phyloP scores from a whole-genome alignment of 2,888 invertebrate species.

The Koerneria pararmatus region DNA sequence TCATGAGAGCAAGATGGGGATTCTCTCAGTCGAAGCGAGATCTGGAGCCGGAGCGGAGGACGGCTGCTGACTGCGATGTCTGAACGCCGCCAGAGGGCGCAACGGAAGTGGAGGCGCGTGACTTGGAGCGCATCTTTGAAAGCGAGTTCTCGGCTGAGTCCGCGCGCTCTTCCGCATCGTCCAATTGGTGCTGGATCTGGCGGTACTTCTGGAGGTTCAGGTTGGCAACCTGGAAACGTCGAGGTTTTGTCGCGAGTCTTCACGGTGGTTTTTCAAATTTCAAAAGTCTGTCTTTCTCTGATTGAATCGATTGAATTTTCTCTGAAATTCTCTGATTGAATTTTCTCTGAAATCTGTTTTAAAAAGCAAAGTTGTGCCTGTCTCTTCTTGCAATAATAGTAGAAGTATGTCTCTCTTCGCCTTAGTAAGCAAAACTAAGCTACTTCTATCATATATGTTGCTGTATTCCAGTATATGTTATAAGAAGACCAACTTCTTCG shows the following conservation, averaged over 20 bases:
- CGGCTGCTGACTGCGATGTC: conserved; percentile 52
- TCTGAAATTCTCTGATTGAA: neutral
- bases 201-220: conserved; percentile 65
- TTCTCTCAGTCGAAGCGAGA: conserved; percentile 32
- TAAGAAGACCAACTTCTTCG: conserved; percentile 22
- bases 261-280: no score
- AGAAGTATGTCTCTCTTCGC: no score
- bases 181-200: conserved; percentile 64
- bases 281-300: no score
- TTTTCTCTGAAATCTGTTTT: neutral
- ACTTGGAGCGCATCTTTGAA: conserved; percentile 61
- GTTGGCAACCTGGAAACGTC: conserved; percentile 61
- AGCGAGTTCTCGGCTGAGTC: conserved; percentile 63
- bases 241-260: no score
- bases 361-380: no score
- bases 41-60: conserved; percentile 51
- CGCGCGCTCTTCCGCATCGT: conserved; percentile 64
- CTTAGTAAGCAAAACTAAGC: no score
- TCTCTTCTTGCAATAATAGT: no score
- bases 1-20: neutral
- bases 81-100: conserved; percentile 40
- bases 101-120: conserved; percentile 35
- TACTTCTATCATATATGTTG: neutral
- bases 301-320: neutral
- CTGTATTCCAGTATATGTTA: neutral